Percentiles rank a stretch among this genome's conserved stretches.
Evolutionary conservation across 2,888 invertebrate genomes (phyloP).

Genomic region (Tetragnatha montana): DNA sequence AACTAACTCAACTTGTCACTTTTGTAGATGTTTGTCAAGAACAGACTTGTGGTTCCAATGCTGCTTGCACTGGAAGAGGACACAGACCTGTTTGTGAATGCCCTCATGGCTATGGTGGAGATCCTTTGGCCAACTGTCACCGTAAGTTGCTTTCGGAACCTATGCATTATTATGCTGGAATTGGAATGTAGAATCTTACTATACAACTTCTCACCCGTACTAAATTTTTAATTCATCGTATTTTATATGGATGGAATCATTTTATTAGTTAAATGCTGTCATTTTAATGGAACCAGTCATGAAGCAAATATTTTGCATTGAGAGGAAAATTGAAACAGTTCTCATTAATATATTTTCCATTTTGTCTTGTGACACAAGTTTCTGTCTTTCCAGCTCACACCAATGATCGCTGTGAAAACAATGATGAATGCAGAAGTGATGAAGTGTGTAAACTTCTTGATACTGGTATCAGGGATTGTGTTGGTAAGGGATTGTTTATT

Average conservation of each 20-base stretch:
- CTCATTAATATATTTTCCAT: too few species aligned
- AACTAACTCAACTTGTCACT: neutral
- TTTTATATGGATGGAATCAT: too few species aligned
- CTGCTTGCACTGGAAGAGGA: conserved; percentile 88
- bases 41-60: conserved; percentile 91
- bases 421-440: conserved; percentile 70
- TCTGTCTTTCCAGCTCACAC: conserved; percentile 45
- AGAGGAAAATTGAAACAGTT: too few species aligned
- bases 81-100: conserved; percentile 94
- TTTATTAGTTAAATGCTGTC: too few species aligned
- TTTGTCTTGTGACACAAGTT: neutral
- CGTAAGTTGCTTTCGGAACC: conserved; percentile 74
- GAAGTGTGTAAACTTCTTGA: conserved; percentile 67
- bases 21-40: conserved; percentile 79
- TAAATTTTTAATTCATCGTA: too few species aligned
- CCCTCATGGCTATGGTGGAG: conserved; percentile 80
- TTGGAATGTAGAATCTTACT: neutral
- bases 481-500: conserved; percentile 54
- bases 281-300: too few species aligned
- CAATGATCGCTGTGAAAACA: conserved; percentile 61
- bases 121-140: conserved; percentile 81
- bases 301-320: too few species aligned
- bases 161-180: neutral
- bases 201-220: neutral
- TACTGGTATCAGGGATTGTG: conserved; percentile 71